Evolutionary conservation across 2,113 vertebrate genomes (phyloP).

Genomic region (Candoia aspera): DNA sequence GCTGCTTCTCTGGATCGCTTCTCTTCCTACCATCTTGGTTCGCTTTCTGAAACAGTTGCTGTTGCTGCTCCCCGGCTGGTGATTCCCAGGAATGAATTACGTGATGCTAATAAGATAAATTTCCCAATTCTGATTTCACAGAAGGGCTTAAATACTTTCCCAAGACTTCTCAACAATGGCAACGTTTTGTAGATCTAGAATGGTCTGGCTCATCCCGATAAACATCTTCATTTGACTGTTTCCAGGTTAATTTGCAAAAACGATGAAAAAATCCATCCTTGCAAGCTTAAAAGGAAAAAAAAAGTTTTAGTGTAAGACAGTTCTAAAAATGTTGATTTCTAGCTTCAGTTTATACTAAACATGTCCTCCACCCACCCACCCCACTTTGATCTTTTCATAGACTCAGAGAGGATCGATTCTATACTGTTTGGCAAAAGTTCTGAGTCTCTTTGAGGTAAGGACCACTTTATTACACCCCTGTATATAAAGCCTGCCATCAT

Average conservation of each 20-base stretch:
- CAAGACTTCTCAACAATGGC: too few relatives aligned
- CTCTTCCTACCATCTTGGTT: background rate
- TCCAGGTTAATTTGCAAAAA: background rate
- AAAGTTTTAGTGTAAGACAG: background rate
- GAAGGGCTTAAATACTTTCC: too few relatives aligned
- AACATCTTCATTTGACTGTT: background rate
- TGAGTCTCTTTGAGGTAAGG: constrained; percentile 93
- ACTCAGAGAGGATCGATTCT: constrained; percentile 85
- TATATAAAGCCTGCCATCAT: background rate
- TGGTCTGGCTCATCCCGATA: background rate
- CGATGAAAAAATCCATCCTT: background rate
- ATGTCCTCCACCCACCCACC: background rate
- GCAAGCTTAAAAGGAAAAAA: constrained; percentile 8
- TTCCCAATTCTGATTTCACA: background rate
- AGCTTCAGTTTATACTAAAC: constrained; percentile 8
- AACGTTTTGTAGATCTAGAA: background rate
- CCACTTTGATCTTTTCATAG: constrained; percentile 59
- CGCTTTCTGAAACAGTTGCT: background rate
- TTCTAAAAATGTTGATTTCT: background rate
- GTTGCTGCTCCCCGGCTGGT: background rate
- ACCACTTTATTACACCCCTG: background rate
- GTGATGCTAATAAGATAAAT: background rate
- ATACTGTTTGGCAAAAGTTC: constrained; percentile 89
- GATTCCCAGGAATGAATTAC: background rate
- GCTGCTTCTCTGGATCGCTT: too few relatives aligned